Evolutionary conservation across 2,888 invertebrate species (phyloP), one percentile per base, ranked within the genome.

Genomic region (Lydus trimaculatus): DNA sequence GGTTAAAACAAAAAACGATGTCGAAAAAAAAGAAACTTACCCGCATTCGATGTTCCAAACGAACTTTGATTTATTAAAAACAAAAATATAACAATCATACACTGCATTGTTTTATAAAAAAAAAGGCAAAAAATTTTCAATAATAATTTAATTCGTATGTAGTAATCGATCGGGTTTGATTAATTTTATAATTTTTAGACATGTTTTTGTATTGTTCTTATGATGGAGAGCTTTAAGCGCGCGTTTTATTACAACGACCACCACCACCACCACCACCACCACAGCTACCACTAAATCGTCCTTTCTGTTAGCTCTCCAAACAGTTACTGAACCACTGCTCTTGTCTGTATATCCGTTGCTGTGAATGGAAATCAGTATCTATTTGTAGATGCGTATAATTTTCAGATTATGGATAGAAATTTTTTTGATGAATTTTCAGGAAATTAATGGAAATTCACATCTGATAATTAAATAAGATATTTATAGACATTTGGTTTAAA

Each of bases 231-330:
- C 48, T 48, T 48, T 48, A 20, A 20, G 48, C 48, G 13, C 48
- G 48, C 48, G 48, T 48, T 48, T 48, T 23, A 48, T 20, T n/a
- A n/a, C n/a, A n/a, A n/a, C n/a, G n/a, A n/a, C n/a, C n/a, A n/a
- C n/a, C n/a, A n/a, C n/a, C n/a, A n/a, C n/a, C n/a, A n/a, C n/a
- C n/a, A n/a, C n/a, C n/a, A n/a, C n/a, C 11, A n/a, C 20, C 8
- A 48, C 8, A 9, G 20, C 20, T 20, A 20, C 48, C 48, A 48
- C 48, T n/a, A 48, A 17, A 43, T 43, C 39, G 20, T 48, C 20
- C 48, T 48, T 48, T 20, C 48, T 11, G 48, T 48, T 20, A 48
- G 48, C 48, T 48, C 48, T 48, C 48, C 48, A 48, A 48, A 48
- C 48, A 48, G 48, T 48, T 48, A 48, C 48, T 48, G 48, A 48